Evolutionary conservation across 1,140 invertebrate genomes (phyloP).

Genomic region (Drosophila ogumai): DNA sequence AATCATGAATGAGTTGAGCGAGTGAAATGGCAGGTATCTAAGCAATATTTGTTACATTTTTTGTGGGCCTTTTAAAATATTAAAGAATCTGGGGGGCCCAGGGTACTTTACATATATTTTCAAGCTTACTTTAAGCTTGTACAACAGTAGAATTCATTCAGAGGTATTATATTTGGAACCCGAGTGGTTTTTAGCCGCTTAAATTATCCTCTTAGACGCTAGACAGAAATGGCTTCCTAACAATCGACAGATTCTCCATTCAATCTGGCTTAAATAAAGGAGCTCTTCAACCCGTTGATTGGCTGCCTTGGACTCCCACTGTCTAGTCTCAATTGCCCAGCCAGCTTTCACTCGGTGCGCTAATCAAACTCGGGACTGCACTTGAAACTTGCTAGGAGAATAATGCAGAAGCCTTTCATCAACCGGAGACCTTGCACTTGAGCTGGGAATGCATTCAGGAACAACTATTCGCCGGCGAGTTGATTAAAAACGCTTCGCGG

Average conservation of each 20-base stretch:
- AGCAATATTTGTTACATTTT: neutral
- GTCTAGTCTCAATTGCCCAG: slow-evolving; percentile 49
- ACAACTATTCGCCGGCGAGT: slow-evolving; percentile 66
- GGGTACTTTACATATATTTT: no score
- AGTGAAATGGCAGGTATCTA: neutral
- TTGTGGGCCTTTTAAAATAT: neutral
- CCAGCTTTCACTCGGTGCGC: slow-evolving; percentile 39
- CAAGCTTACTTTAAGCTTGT: neutral
- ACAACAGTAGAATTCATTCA: neutral
- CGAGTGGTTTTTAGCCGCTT: neutral
- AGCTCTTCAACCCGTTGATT: slow-evolving; percentile 9
- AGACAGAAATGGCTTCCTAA: neutral
- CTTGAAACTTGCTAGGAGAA: slow-evolving; percentile 52
- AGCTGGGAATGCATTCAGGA: slow-evolving; percentile 45
- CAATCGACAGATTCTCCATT: neutral
- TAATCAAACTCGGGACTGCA: slow-evolving; percentile 64
- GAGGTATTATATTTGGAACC: neutral
- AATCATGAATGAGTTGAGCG: slow-evolving; percentile 26
- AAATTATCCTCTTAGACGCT: neutral
- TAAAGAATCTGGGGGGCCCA: neutral
- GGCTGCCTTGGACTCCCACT: slow-evolving; percentile 13
- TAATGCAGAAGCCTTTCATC: slow-evolving; percentile 41
- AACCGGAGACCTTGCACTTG: slow-evolving; percentile 53
- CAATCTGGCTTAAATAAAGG: slow-evolving; percentile 10
- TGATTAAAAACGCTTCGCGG: slow-evolving; percentile 72